Conservation (phyloP, 2,797 vertebrate species). For the Acanthornis magna region DNA sequence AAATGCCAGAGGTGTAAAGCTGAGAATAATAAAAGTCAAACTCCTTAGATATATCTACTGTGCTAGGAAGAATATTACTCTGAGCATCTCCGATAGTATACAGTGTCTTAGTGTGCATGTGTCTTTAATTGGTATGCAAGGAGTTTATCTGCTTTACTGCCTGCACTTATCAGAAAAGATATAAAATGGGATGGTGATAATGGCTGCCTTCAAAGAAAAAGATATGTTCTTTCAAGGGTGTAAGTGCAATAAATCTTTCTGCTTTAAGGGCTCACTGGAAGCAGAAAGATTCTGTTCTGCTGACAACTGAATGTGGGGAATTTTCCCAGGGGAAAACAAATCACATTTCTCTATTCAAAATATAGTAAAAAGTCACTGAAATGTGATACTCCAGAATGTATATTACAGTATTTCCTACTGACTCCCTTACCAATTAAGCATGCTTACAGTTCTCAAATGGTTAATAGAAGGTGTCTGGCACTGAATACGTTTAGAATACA, state of each 20-base stretch:
- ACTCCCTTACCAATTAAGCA: constrained; percentile 48
- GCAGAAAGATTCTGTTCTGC: constrained; percentile 53
- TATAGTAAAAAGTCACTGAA: constrained; percentile 41
- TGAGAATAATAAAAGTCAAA: constrained; percentile 62
- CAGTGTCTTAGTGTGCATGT: constrained; percentile 35
- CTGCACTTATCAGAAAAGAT: constrained; percentile 67
- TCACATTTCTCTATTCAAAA: constrained; percentile 66
- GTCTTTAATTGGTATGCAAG: constrained; percentile 70
- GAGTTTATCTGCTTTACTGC: constrained; percentile 68
- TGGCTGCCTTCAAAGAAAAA: constrained; percentile 69
- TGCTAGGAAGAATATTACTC: constrained; percentile 49
- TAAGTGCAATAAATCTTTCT: constrained; percentile 74
- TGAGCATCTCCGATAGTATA: constrained; percentile 57
- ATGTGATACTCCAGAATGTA: constrained; percentile 38
- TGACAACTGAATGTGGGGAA: constrained; percentile 59
- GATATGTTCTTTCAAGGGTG: constrained; percentile 72
- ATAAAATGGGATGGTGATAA: constrained; percentile 67
- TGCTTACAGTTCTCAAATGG: constrained; percentile 30
- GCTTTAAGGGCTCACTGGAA: constrained; percentile 64
- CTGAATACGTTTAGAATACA: background rate
- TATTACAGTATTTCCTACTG: constrained; percentile 26
- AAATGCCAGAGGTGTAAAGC: constrained; percentile 67
- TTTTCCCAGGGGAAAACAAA: constrained; percentile 71
- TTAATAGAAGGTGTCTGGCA: background rate
- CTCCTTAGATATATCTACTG: constrained; percentile 54